Conservation (phyloP, 2,113 vertebrate genomes). For the Glareola pratincola region DNA sequence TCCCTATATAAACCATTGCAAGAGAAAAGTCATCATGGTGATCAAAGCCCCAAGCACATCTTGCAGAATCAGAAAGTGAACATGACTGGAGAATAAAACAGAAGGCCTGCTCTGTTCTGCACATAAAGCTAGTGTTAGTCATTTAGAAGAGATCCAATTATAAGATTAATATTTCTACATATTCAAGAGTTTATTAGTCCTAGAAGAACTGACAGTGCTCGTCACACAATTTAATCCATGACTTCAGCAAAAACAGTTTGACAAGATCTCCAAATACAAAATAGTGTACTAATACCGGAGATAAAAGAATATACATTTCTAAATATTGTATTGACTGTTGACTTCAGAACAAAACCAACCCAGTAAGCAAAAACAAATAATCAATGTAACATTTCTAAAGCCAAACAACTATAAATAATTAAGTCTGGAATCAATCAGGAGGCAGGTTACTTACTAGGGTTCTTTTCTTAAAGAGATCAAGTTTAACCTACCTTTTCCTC, state of each 20-base stretch:
- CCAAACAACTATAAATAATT: neutral
- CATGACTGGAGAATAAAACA: neutral
- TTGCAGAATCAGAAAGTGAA: neutral
- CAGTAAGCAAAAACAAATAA: neutral
- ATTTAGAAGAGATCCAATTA: neutral
- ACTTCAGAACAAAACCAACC: neutral
- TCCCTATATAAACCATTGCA: neutral
- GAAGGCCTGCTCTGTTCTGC: accelerated
- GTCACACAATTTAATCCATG: neutral
- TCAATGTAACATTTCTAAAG: neutral
- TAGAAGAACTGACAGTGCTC: neutral
- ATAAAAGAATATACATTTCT: neutral
- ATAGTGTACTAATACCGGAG: neutral
- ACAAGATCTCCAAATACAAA: neutral
- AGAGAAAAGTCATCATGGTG: neutral
- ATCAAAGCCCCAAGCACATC: neutral
- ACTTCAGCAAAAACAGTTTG: neutral
- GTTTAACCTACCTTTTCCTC: neutral
- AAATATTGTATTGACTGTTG: neutral
- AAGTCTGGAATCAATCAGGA: neutral
- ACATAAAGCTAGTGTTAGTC: neutral
- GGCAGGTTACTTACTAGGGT: neutral
- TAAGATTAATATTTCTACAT: neutral
- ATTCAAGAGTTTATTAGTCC: neutral
- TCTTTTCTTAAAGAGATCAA: neutral